Percentiles rank a stretch among this genome's conserved stretches.
phyloP scores from a whole-genome alignment of 2,797 vertebrate genomes.

The Anguilla marmorata region DNA sequence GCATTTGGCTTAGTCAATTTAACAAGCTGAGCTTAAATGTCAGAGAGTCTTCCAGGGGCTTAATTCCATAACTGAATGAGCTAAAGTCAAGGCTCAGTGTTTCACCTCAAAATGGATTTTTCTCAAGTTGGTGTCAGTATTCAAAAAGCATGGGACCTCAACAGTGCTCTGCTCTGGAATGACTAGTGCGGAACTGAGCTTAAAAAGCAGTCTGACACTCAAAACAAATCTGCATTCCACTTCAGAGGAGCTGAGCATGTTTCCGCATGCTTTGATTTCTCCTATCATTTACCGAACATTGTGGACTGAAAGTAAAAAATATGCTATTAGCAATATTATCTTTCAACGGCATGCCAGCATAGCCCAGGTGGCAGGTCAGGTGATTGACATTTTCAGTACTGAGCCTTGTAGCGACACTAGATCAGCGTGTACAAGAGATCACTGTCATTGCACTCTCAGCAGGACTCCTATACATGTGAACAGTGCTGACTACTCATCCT shows the following conservation, averaged over 20 bases:
- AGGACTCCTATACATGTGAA: neutral
- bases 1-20: slow-evolving; percentile 26
- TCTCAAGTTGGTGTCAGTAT: slow-evolving; percentile 47
- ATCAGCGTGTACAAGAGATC: slow-evolving; percentile 6
- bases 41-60: slow-evolving; percentile 43
- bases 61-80: slow-evolving; percentile 38
- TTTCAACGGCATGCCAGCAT: neutral
- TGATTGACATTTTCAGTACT: slow-evolving; percentile 9
- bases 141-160: slow-evolving; percentile 41
- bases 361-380: neutral
- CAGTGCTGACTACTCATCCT: neutral
- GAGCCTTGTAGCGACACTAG: slow-evolving; percentile 1
- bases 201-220: slow-evolving; percentile 49
- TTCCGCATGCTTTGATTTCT: slow-evolving; percentile 17
- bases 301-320: neutral
- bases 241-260: slow-evolving; percentile 20
- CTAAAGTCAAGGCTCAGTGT: slow-evolving; percentile 31
- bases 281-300: slow-evolving; percentile 2
- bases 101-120: slow-evolving; percentile 55
- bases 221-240: slow-evolving; percentile 17
- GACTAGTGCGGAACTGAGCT: slow-evolving; percentile 57
- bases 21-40: slow-evolving; percentile 53
- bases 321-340: neutral
- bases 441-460: slow-evolving; percentile 21
- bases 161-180: slow-evolving; percentile 46